Conservation (phyloP, 2,113 vertebrate species). For the Crotalus viridis region DNA sequence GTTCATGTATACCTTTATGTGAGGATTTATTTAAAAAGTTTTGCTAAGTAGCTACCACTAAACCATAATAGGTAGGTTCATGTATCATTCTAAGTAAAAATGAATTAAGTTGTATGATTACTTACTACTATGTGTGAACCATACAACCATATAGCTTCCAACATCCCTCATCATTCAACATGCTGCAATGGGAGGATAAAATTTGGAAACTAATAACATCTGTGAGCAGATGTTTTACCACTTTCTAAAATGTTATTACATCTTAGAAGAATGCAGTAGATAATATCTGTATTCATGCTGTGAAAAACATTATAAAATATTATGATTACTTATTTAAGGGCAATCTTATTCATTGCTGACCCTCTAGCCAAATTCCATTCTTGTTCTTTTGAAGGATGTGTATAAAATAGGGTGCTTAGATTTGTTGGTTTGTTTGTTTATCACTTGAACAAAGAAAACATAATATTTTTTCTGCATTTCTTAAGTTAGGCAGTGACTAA, state of each 20-base stretch:
- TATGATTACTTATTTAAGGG: neutral
- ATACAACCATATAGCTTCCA: neutral
- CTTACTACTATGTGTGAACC: neutral
- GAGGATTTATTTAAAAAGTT: neutral
- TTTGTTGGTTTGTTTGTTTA: neutral
- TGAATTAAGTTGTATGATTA: neutral
- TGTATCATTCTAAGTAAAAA: neutral
- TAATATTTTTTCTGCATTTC: neutral
- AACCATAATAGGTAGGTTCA: neutral
- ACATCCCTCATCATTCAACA: neutral
- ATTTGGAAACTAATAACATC: neutral
- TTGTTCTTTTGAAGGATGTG: neutral
- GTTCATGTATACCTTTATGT: neutral
- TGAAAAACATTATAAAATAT: neutral
- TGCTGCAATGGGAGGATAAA: neutral
- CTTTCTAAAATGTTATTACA: neutral
- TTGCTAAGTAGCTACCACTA: neutral
- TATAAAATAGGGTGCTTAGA: neutral
- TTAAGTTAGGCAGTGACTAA: neutral
- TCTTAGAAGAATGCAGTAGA: neutral
- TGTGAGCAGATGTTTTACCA: neutral
- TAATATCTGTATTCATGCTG: constrained; percentile 11
- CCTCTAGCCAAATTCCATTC: neutral
- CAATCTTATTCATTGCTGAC: neutral
- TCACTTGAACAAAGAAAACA: neutral